Percentiles rank a stretch among this genome's conserved stretches.
These are phyloP conservation scores for Automeris io DNA, from an alignment of 2,888 invertebrate species.

Conservation along the genomic window DNA sequence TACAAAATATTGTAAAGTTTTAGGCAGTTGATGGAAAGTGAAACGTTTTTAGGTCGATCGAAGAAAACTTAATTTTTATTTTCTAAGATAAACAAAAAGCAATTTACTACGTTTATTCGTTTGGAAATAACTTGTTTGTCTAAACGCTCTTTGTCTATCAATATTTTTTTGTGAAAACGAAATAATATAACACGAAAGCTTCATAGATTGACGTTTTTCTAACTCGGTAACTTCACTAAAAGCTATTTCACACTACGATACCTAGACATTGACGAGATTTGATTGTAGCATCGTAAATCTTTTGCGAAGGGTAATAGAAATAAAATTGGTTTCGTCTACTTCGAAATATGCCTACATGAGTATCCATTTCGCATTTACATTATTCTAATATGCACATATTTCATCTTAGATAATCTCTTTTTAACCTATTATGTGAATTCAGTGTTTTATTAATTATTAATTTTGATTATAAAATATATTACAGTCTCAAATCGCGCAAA, in stretches of 20 bases:
- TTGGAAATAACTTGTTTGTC: background rate
- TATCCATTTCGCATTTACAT: background rate
- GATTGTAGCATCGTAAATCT: constrained; percentile 1
- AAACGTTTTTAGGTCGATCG: too few species aligned
- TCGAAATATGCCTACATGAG: background rate
- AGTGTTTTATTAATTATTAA: too few species aligned
- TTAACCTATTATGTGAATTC: too few species aligned
- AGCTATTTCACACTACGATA: constrained; percentile 9
- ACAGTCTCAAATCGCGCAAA: too few species aligned
- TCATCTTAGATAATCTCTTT: too few species aligned
- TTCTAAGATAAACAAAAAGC: background rate
- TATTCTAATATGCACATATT: too few species aligned
- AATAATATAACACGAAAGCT: constrained; percentile 7
- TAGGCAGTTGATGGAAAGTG: too few species aligned
- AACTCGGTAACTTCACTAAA: constrained; percentile 4
- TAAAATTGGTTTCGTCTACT: constrained; percentile 1
- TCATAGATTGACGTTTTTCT: constrained; percentile 9
- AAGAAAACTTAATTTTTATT: background rate
- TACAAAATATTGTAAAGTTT: too few species aligned
- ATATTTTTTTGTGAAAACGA: constrained; percentile 5
- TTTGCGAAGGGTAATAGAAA: background rate
- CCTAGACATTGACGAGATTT: constrained; percentile 1
- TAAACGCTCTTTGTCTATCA: constrained; percentile 3
- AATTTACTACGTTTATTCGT: background rate
- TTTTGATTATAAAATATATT: too few species aligned